Percentiles rank a stretch among this genome's conserved stretches.
These are phyloP conservation scores for Novumbra hubbsi DNA, from an alignment of 2,797 vertebrate species.

Conservation along the genomic window DNA sequence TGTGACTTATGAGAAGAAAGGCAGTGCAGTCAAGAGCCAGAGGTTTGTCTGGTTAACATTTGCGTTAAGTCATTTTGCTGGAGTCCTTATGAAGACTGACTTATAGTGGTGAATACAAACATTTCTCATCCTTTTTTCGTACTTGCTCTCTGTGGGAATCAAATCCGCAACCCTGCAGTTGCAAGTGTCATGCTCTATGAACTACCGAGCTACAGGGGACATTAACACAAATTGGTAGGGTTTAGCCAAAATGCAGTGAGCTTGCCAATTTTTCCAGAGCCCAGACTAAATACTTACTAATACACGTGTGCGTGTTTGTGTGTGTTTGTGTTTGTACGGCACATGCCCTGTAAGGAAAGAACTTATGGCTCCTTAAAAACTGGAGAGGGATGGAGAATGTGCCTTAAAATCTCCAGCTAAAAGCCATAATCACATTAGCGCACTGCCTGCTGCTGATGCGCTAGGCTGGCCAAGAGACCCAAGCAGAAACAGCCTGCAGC, in stretches of 20 bases:
- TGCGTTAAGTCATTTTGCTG: no score
- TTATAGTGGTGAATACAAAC: no score
- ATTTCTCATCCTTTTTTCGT: no score
- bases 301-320: not conserved
- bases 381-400: constrained; percentile 52
- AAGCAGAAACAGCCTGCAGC: constrained; percentile 17
- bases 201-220: no score
- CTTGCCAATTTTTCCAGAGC: constrained; percentile 46
- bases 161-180: no score
- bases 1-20: constrained; percentile 68
- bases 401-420: constrained; percentile 65
- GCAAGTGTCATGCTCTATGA: no score
- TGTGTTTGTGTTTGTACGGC: not conserved
- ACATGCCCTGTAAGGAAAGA: constrained; percentile 38
- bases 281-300: constrained; percentile 17
- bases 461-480: constrained; percentile 54
- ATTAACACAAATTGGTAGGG: constrained; percentile 33
- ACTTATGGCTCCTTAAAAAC: constrained; percentile 59
- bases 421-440: constrained; percentile 72
- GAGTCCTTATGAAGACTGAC: no score
- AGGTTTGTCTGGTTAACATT: constrained; percentile 44
- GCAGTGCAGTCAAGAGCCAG: constrained; percentile 47
- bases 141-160: no score
- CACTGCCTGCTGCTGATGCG: constrained; percentile 36
- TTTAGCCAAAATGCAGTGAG: constrained; percentile 42